Base-by-base conservation (phyloP, 2,888 invertebrate genomes). In the Macrosoma leucophasiata region DNA sequence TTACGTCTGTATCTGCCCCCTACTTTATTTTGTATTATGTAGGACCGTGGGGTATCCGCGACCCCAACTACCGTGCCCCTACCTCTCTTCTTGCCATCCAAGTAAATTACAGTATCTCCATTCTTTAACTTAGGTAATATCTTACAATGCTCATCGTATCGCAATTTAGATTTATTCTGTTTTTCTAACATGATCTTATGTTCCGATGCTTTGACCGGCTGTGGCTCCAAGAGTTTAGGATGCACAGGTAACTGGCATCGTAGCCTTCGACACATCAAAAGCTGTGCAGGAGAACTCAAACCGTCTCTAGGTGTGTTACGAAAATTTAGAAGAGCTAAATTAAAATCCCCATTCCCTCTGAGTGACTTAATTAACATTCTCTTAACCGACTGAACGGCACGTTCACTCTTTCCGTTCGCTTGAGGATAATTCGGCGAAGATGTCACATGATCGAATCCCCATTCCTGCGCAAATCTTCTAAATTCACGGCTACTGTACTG, bases 331-430 rank as follows among this genome's bases (percentile, higher is more conserved):
- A 48, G 29, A 2, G 27, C 17, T 5, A 45, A 13, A n/a, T 43
- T 14, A 27, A 41, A 41, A 15, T 49, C 46, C n/a, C 21, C 21
- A 4, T 29, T 29, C 5, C 30, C 30, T 2, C 31, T 20, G 5
- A 39, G 12, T 3, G 34, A 41, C 38, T 50, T 48, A 13, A 21
- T 41, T 6, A 46, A 13, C 2, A 48, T 5, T 7, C 37, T 39
- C 39, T 52, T 50, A 7, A 52, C 11, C 2, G 45, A 49, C n/a
- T 41, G 41, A 4, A 52, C 47, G 1, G 43, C 33, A 6, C 46
- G 19, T 19, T 53, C 48, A 5, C 36, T 40, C 6, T 39, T 36
- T 0, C 51, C 49, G 9, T 50, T 52, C 0, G 48, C 42, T 13
- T 48, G 43, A 1, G 46, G 29, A 27, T 48, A 48, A 4, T 36